Conservation (phyloP, 2,888 invertebrate genomes). For the Amiota communis region DNA sequence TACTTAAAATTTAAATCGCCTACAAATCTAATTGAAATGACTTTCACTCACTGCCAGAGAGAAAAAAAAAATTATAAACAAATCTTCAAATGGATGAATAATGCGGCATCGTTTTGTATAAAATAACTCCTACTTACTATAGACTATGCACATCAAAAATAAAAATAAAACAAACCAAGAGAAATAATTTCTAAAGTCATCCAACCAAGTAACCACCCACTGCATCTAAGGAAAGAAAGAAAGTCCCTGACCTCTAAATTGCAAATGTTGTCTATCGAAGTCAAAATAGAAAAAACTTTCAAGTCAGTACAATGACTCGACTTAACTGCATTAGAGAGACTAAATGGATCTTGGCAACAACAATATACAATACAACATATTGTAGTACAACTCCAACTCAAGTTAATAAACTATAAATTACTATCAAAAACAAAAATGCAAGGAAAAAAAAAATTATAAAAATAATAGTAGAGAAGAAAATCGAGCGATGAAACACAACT, state of each 20-base stretch:
- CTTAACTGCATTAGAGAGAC: not conserved
- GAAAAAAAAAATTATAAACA: no score
- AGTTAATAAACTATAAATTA: slow-evolving; percentile 65
- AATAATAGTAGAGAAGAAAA: slow-evolving; percentile 2
- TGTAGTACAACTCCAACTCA: slow-evolving; percentile 39
- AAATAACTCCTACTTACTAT: no score
- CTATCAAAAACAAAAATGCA: slow-evolving; percentile 10
- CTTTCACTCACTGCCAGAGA: slow-evolving; percentile 4
- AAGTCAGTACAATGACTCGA: slow-evolving; percentile 19
- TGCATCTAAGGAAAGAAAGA: slow-evolving; percentile 40
- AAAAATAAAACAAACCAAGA: no score
- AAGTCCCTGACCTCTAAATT: slow-evolving; percentile 57
- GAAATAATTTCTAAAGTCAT: not conserved
- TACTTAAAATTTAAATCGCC: no score
- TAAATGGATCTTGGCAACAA: no score
- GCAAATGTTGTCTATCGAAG: slow-evolving; percentile 18
- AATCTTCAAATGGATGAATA: no score
- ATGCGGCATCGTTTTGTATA: no score
- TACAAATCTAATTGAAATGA: not conserved
- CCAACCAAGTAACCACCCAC: slow-evolving; percentile 52
- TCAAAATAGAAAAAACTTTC: slow-evolving; percentile 24
- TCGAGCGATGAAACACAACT: not conserved
- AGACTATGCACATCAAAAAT: no score
- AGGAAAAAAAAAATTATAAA: not conserved
- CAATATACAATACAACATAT: no score